Evolutionary conservation across 2,888 invertebrate species (phyloP), one percentile per base, ranked within the genome.

Genomic region (Ligdia adustata): DNA sequence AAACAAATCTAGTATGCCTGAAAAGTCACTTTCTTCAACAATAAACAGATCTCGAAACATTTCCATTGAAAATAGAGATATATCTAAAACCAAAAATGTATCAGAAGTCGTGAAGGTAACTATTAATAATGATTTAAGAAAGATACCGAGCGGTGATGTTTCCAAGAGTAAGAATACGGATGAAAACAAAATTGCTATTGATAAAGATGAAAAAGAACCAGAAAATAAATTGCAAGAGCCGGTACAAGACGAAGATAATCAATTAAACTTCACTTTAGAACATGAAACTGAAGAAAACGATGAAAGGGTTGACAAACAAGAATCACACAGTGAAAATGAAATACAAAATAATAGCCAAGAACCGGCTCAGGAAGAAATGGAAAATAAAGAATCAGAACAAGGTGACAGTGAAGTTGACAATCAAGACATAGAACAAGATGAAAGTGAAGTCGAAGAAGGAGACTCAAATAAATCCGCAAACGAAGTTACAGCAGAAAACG

Each of bases 401-500:
- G 22, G n/a, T n/a, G n/a, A 22, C 7, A 22, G 3, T 1, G 22
- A 22, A 22, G 22, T 1, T 22, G 22, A 22, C 22, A 22, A 22
- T 22, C 22, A 22, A 22, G 22, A 22, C n/a, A 7, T 22, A 2
- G 22, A 22, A 22, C 6, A 11, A 52, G 51, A 34, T 16, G 16
- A 27, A 11, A 37, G 37, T 18, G 45, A 52, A 2, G 37, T 28
- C 28, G 32, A 40, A 11, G 32, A 43, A 9, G 40, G 44, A 28
- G 43, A 49, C 26, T 46, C 45, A 40, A 28, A 52, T 45, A n/a
- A 35, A 52, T 18, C 22, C 24, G 40, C 9, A 49, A 52, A 38
- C 34, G 59, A 35, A 43, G 57, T 9, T 42, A 48, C 11, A 58
- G 35, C 16, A 20, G 45, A 44, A 48, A 46, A 34, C 37, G 37